Base-by-base conservation (phyloP, 2,113 vertebrate genomes). In the Macaca nemestrina region DNA sequence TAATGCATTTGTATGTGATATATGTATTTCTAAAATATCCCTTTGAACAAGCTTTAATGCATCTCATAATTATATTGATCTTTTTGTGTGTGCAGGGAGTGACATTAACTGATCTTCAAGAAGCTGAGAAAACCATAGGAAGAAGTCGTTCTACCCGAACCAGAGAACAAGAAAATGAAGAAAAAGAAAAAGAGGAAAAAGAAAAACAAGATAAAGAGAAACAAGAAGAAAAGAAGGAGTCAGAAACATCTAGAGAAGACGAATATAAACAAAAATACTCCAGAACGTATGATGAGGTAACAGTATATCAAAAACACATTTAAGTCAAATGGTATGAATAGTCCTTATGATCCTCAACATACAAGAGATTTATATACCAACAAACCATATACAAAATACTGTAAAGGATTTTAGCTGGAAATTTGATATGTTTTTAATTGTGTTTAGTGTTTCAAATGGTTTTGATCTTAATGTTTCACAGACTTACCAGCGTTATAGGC, bases 51-150 rank as follows among this genome's bases (percentile, higher is more conserved):
- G 3, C 9, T 70, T 87, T 72, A 84, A 20, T 88, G 9, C 6
- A 52, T 87, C 11, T 92, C 43, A 68, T 78, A 73, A 79, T 85
- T 95, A 93, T 84, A 76, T 55, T 64, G 89, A 14, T 82, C n/a
- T 64, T 93, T 87, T n/a, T 97, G 81, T 92, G 84, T 90, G 20
- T 98, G 13, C 68, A 99, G 99, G 99, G 99, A 0, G 99, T 99
- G 93, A 99, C 99, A 61, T 96, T 99, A 97, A 99, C 99, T 48
- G 99, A 99, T 99, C 99, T 99, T 98, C 99, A 99, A 96, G 99
- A 99, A 98, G 99, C 99, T 61, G 99, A 99, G 98, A 99, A 99
- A 99, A 99, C 99, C 92, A 99, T 99, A 97, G 99, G 99, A 95
- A 99, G 99, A 98, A 99, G 98, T 99, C 99, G 99, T 90, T 84